Conservation (phyloP, 2,113 vertebrate species). For the Pygoscelis adeliae region DNA sequence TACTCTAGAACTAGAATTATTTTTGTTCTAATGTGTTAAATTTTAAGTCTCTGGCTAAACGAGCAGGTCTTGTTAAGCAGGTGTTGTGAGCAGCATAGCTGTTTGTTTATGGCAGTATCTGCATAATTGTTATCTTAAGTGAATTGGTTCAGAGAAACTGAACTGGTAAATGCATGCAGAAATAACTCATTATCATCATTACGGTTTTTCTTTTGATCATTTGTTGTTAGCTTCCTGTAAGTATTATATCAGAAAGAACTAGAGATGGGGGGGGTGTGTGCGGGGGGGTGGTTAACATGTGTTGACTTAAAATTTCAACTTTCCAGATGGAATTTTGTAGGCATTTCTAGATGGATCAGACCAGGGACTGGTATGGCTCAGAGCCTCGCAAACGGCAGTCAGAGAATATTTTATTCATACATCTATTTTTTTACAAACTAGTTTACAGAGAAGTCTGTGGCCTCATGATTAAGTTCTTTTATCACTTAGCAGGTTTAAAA, state of each 20-base stretch:
- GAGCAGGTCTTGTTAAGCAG: background rate
- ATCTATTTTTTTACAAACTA: background rate
- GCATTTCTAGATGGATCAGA: background rate
- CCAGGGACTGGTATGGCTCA: background rate
- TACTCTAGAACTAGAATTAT: background rate
- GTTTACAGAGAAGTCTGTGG: background rate
- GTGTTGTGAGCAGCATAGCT: background rate
- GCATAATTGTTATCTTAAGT: background rate
- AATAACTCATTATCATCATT: background rate
- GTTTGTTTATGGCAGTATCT: background rate
- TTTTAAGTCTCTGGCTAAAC: background rate
- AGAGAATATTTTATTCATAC: background rate
- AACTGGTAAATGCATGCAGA: background rate
- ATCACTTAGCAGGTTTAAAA: background rate
- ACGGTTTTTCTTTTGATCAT: background rate
- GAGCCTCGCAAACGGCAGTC: background rate
- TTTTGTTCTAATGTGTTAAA: background rate
- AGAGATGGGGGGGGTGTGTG: background rate
- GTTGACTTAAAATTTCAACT: background rate
- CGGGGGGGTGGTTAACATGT: background rate
- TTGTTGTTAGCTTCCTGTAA: background rate
- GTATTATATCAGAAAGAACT: background rate
- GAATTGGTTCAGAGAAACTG: background rate
- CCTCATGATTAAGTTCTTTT: background rate
- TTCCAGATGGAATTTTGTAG: background rate